Conservation (phyloP, 2,113 vertebrate species). For the Indicator maculatus region DNA sequence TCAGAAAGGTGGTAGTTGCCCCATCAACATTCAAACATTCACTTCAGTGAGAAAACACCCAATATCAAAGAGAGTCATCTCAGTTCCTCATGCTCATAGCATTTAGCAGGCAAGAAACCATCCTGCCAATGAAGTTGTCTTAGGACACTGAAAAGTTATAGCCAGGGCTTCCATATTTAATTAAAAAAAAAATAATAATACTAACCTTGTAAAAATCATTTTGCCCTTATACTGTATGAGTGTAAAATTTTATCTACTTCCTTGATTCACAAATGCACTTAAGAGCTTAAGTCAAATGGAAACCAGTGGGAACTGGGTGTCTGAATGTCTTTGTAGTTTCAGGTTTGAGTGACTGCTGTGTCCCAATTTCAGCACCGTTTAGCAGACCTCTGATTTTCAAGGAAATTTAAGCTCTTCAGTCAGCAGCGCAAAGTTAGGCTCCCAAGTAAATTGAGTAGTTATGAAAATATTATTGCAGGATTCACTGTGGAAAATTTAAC, state of each 20-base stretch:
- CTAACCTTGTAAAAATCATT: not conserved
- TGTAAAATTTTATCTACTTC: not conserved
- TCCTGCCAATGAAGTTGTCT: not conserved
- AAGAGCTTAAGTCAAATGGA: slow-evolving; percentile 12
- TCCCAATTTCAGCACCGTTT: not conserved
- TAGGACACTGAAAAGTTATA: not conserved
- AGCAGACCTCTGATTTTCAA: not conserved
- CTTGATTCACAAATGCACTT: not conserved
- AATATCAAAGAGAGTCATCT: not conserved
- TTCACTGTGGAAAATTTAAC: not conserved
- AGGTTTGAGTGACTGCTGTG: slow-evolving; percentile 18
- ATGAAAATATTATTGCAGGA: not conserved
- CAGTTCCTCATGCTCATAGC: not conserved
- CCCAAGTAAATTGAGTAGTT: not conserved
- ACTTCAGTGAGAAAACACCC: not conserved
- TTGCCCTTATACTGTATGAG: not conserved
- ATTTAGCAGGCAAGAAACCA: not conserved
- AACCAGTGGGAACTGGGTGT: not conserved
- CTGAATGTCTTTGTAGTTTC: not conserved
- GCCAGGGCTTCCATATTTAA: not conserved
- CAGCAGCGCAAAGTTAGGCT: not conserved
- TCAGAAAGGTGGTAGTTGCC: not conserved
- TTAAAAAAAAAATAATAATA: not conserved
- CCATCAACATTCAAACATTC: too few relatives aligned
- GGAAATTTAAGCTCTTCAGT: slow-evolving; percentile 33